phyloP scores from a whole-genome alignment of 2,888 invertebrate genomes.

The Agriopis aurantiaria region DNA sequence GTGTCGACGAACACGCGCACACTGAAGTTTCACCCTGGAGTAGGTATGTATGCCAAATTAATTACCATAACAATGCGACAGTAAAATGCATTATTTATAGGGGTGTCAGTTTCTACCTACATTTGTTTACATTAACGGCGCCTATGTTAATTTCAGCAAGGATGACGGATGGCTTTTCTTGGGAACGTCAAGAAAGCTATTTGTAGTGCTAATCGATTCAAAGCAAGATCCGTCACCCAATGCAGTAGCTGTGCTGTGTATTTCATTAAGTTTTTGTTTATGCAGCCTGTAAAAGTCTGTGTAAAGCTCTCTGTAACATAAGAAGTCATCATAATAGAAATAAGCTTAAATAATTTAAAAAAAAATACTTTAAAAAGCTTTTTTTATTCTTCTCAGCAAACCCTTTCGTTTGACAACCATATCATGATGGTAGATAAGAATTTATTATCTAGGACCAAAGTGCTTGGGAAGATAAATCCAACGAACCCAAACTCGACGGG shows the following conservation, averaged over 20 bases:
- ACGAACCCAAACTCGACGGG: too few relatives aligned
- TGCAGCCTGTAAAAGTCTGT: background rate
- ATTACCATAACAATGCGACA: constrained; percentile 77
- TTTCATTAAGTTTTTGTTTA: background rate
- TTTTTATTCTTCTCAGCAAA: too few relatives aligned
- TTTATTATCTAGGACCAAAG: too few relatives aligned
- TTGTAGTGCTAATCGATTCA: background rate
- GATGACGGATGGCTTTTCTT: constrained; percentile 26
- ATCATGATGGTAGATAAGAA: too few relatives aligned
- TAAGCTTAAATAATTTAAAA: too few relatives aligned
- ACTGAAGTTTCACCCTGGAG: constrained; percentile 66
- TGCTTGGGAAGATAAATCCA: too few relatives aligned
- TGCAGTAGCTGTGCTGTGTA: background rate
- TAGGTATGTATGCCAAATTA: constrained; percentile 71
- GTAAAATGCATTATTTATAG: constrained; percentile 78
- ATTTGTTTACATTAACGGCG: constrained; percentile 59
- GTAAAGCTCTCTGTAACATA: too few relatives aligned
- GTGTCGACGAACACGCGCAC: constrained; percentile 45
- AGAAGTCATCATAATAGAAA: too few relatives aligned
- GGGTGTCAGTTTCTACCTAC: constrained; percentile 63
- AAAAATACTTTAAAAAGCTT: too few relatives aligned
- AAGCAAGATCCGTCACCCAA: background rate
- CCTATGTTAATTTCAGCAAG: constrained; percentile 38
- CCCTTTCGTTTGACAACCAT: too few relatives aligned
- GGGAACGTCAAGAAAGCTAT: constrained; percentile 18